Base-by-base conservation (phyloP, 2,888 invertebrate species). In the Noctua comes region DNA sequence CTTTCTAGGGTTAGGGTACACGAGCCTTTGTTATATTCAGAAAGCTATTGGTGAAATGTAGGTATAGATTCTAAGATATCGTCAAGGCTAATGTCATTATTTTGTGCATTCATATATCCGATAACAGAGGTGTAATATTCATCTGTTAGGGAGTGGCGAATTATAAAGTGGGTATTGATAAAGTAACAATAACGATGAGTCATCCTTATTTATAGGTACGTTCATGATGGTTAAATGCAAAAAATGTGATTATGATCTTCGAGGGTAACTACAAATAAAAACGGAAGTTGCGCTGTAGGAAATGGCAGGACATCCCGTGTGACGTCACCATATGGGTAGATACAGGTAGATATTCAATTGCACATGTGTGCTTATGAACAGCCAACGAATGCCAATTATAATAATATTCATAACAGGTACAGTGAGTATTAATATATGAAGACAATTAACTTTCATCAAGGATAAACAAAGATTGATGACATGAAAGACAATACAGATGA, bases 231-330 rank as follows among this genome's bases (percentile, higher is more conserved):
- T 66, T 65, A 57, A 76, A 82, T 73, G 65, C 54, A 86, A 84
- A 79, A 84, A 87, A 70, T 43, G 21, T 64, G 84, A 84, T 86
- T 71, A 81, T 78, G 82, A 88, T 83, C 81, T 81, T 77, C 51
- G 65, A 80, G 79, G 51, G 78, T 65, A 57, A 77, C 76, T 75
- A 82, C 77, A 74, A 80, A 77, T 62, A 82, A 76, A 85, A 86
- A 75, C 86, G 89, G 89, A 89, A 81, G 84, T 84, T 76, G 74
- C 79, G 73, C 59, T 77, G 75, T 81, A 85, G 81, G 79, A 87
- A 79, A 88, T 80, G 73, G 72, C 79, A 79, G 85, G 79, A 88
- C 77, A 86, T 86, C 85, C 87, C 81, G 87, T 85, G 65, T 88
- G 87, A 87, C 85, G 87, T 80, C 87, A 84, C 46, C 43, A 48